phyloP scores from a whole-genome alignment of 1,140 invertebrate species.

The Trichoplusia ni region DNA sequence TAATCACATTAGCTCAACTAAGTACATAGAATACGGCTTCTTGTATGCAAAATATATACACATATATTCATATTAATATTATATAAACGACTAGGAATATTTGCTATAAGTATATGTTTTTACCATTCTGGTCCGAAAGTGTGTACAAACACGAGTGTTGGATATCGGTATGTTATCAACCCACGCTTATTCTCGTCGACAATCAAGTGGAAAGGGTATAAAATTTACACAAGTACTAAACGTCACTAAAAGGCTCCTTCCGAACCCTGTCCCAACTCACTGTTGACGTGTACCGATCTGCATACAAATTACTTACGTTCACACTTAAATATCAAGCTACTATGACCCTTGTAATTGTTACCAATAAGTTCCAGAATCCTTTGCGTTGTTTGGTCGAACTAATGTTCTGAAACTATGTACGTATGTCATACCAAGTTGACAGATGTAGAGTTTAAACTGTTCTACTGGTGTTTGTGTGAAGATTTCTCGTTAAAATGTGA shows the following conservation, averaged over 20 bases:
- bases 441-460: slow-evolving; percentile 24
- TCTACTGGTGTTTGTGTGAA: slow-evolving; percentile 6
- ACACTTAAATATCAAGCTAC: not conserved
- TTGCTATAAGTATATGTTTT: too few species aligned
- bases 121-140: too few species aligned
- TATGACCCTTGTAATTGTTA: not conserved
- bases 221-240: slow-evolving; percentile 35
- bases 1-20: too few species aligned
- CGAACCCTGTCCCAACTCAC: slow-evolving; percentile 23
- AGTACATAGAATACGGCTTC: too few species aligned
- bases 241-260: slow-evolving; percentile 23
- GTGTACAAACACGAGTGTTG: too few species aligned
- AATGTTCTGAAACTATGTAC: slow-evolving; percentile 4
- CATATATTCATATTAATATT: too few species aligned
- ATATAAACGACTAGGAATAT: too few species aligned
- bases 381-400: not conserved
- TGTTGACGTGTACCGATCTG: slow-evolving; percentile 31
- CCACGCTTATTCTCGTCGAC: slow-evolving; percentile 11
- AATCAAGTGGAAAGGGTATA: slow-evolving; percentile 24
- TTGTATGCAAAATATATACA: too few species aligned
- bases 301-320: slow-evolving; percentile 30
- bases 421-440: slow-evolving; percentile 22
- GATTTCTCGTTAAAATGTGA: slow-evolving; percentile 14
- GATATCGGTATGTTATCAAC: too few species aligned
- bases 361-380: not conserved